Base-by-base conservation (phyloP, 30 jellyfish, hydroid and myxozoan species). In the Catostylus mosaicus region DNA sequence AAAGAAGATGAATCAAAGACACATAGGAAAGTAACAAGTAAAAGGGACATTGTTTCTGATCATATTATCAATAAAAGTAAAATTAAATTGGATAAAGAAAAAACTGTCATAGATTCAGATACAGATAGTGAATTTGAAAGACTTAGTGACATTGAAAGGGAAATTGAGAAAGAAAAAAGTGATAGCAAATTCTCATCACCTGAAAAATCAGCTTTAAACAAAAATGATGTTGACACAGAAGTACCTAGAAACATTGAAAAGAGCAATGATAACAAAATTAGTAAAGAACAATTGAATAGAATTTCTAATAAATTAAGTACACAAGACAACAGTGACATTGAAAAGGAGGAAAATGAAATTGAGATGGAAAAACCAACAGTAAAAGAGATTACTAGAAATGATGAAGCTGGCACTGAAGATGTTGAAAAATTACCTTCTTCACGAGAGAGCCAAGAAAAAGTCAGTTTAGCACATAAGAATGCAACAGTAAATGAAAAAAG, bases 71-170 rank as follows among this genome's bases (percentile, higher is more conserved):
- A 46, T 12, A 29, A 11, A 0, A 29, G 30, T 0, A 37, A 59
- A 19, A 46, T 11, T 27, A 62, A 19, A 19, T 30, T 50, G 29
- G 8, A 29, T 22, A 34, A 46, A 22, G 79, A 36, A 12, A 45
- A 56, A 31, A 54, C n/a, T 23, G 68, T n/a, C 33, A 7, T 68
- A 7, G 69, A 31, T 0, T 20, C 57, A 54, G 88, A 82, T 57
- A 68, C 92, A 4, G 85, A 82, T 38, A 82, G 92, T 82, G 92
- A 82, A 40, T 82, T 82, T 82, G 92, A 69, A 26, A 54, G 86
- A 34, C 73, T 69, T 22, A 69, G 92, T 82, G 85, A 68, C 59
- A 36, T 68, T 7, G 92, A 82, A 27, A 68, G 63, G 68, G 92
- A 82, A 34, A 59, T 67, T 38, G 92, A 82, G 40, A 26, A 68